phyloP scores from a whole-genome alignment of 2,113 vertebrate species.

The Cynopterus brachyotis region DNA sequence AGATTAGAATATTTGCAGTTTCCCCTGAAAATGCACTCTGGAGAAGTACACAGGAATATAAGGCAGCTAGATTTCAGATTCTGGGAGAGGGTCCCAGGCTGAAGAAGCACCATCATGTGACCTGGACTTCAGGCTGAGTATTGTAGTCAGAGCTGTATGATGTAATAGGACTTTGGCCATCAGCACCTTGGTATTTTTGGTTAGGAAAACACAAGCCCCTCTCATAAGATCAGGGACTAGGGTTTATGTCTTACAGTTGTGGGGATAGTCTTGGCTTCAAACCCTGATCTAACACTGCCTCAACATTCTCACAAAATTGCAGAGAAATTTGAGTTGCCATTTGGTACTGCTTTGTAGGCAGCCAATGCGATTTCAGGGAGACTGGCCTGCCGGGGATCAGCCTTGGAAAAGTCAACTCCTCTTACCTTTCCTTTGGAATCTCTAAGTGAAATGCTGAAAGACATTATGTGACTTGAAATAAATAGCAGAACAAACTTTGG shows the following conservation, averaged over 20 bases:
- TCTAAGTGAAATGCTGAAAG: not conserved
- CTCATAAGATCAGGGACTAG: not conserved
- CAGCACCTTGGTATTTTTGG: not conserved
- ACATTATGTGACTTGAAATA: not conserved
- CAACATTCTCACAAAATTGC: not conserved
- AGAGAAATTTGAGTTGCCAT: not conserved
- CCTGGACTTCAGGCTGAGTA: not conserved
- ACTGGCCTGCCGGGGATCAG: not conserved
- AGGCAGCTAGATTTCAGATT: not conserved
- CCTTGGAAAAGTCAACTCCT: not conserved
- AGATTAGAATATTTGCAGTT: not conserved
- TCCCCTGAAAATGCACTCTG: not conserved
- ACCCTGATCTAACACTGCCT: not conserved
- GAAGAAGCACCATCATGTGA: not conserved
- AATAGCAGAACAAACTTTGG: not conserved
- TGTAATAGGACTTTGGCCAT: not conserved
- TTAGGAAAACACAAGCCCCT: not conserved
- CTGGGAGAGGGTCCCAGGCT: not conserved
- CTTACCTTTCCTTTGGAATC: not conserved
- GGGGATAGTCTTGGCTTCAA: not conserved
- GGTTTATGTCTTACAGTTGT: not conserved
- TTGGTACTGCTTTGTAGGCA: not conserved
- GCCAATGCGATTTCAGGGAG: not conserved
- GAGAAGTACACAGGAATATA: not conserved
- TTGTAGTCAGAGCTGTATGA: not conserved